phyloP scores from a whole-genome alignment of 2,888 invertebrate species.

The Drosophila borealis region DNA sequence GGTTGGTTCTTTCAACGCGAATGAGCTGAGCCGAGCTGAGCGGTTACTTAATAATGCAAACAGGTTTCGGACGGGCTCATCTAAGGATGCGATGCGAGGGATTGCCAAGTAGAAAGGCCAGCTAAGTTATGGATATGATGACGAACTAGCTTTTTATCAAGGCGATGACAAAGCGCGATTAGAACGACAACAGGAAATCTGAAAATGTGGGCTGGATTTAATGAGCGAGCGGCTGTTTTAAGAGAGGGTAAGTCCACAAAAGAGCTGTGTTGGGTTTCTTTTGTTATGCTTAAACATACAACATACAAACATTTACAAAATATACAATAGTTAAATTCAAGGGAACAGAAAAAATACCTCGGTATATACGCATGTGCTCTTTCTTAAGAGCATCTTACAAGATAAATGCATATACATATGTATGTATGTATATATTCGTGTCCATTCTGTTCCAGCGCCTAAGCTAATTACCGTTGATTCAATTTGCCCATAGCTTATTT shows the following conservation, averaged over 20 bases:
- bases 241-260: slow-evolving; percentile 5
- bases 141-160: slow-evolving; percentile 50
- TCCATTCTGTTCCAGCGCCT: slow-evolving; percentile 16
- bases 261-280: slow-evolving; percentile 24
- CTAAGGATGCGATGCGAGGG: slow-evolving; percentile 42
- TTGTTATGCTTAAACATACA: not conserved
- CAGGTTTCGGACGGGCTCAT: slow-evolving; percentile 56
- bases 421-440: slow-evolving; percentile 7
- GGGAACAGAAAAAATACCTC: not conserved
- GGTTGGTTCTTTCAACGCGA: slow-evolving; percentile 48
- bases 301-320: not conserved
- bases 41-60: slow-evolving; percentile 79
- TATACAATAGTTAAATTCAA: slow-evolving; percentile 6
- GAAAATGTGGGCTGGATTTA: slow-evolving; percentile 47
- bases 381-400: slow-evolving; percentile 1
- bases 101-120: slow-evolving; percentile 44
- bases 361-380: not conserved
- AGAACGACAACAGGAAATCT: slow-evolving; percentile 51
- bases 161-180: slow-evolving; percentile 71
- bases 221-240: slow-evolving; percentile 32
- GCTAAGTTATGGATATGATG: slow-evolving; percentile 65
- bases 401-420: not conserved
- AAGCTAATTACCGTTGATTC: slow-evolving; percentile 59
- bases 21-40: slow-evolving; percentile 34
- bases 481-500: slow-evolving; percentile 49